Conservation (phyloP, 23 tunicate genomes). For the Oikopleura dioica region DNA sequence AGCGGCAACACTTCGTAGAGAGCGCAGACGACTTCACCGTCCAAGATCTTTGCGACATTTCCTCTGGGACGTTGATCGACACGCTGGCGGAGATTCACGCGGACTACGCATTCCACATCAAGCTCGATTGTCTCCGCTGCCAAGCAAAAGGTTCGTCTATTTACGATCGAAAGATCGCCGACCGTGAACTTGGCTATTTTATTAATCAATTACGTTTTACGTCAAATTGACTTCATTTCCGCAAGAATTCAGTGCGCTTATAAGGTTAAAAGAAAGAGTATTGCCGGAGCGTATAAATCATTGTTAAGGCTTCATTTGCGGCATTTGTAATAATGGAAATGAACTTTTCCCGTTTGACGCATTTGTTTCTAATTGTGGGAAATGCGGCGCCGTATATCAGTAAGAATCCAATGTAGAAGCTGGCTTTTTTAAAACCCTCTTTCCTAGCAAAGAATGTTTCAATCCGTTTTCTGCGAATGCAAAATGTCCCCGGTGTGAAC, state of each 20-base stretch:
- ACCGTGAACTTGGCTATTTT: background rate
- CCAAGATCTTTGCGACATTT: conserved; percentile 28
- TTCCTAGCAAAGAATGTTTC: conserved; percentile 11
- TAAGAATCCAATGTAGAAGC: background rate
- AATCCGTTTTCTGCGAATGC: background rate
- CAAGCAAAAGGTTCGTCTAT: background rate
- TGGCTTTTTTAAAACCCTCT: background rate
- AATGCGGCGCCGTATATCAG: conserved; percentile 71
- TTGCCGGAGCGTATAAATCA: too few relatives aligned
- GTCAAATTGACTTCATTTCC: too few relatives aligned
- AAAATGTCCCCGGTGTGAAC: background rate
- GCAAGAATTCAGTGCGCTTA: too few relatives aligned
- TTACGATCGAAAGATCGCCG: background rate
- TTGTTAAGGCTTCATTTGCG: conserved; percentile 92
- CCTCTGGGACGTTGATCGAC: conserved; percentile 20
- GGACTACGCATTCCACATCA: conserved; percentile 49
- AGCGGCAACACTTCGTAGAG: conserved; percentile 82
- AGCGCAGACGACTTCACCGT: conserved; percentile 45
- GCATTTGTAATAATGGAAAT: conserved; percentile 61
- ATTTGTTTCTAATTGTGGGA: conserved; percentile 31
- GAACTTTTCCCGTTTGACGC: conserved; percentile 59
- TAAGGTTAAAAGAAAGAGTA: too few relatives aligned
- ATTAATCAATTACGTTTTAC: background rate
- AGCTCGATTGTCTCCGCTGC: conserved; percentile 44
- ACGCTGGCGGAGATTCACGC: conserved; percentile 31